A percentile compares a stretch with the other conserved stretches of the same genome.
Conservation (phyloP, 1,140 invertebrate species). For the Phenacoccus solenopsis region DNA sequence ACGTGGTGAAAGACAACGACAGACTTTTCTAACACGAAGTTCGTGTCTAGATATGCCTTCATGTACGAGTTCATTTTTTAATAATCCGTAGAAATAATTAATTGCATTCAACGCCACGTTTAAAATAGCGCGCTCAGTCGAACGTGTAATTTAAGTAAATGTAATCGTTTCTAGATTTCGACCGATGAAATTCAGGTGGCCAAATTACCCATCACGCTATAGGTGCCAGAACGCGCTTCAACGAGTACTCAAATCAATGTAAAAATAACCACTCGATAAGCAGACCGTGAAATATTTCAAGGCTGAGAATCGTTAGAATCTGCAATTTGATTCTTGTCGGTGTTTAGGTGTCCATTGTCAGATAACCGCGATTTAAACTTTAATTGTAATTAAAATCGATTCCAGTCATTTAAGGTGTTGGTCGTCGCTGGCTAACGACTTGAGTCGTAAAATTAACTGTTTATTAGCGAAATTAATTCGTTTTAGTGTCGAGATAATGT, state of each 20-base stretch:
- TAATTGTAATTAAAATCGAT: no score
- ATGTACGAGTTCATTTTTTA: no score
- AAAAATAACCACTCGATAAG: background rate
- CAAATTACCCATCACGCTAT: no score
- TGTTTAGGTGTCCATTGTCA: background rate
- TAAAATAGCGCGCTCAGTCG: background rate
- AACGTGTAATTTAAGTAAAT: background rate
- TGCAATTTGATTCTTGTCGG: background rate
- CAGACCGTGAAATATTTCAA: background rate
- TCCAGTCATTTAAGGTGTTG: no score
- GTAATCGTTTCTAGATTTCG: background rate
- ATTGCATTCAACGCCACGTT: no score
- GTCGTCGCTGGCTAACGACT: no score
- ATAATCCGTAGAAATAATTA: background rate
- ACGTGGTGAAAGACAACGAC: background rate
- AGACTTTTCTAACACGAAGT: no score
- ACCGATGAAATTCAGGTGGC: no score
- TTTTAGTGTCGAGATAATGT: no score
- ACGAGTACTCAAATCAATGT: background rate
- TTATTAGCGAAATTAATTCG: no score
- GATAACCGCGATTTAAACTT: no score
- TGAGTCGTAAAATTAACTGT: no score
- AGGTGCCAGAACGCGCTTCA: background rate
- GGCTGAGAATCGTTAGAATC: background rate
- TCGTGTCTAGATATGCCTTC: background rate